Base-by-base conservation (phyloP, 2,113 vertebrate species). In the Lamprologus tigripictilis region DNA sequence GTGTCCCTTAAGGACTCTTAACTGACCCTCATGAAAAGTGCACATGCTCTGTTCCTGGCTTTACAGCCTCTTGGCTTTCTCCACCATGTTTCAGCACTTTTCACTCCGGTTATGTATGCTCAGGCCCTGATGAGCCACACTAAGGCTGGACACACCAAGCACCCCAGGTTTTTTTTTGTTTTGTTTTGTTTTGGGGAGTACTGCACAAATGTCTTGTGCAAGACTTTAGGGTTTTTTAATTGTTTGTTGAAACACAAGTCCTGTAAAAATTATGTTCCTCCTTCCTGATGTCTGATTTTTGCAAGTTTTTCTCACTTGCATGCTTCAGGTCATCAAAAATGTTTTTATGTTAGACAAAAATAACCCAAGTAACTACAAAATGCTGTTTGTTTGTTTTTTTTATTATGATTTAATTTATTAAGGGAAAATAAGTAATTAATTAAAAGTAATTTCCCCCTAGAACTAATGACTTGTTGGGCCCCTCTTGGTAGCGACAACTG, bases 1-100 rank as follows among this genome's bases (percentile, higher is more conserved):
- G 90, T 80, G 83, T 89, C 81, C 87, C 82, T 90, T 9, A 93
- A 93, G 90, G 87, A 71, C 92, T 82, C 90, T 90, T 4, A 16
- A 31, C 76, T 81, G 92, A 89, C 91, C 90, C 80, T 79, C 73
- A 83, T 58, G 79, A 83, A 55, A 83, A 71, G 82, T 31, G 7
- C 66, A 26, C 31, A 8, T 49, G 28, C 19, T 13, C 80, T 57
- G 79, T 28, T 85, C 58, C 47, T 79, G 10, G 40, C 81, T 58
- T 57, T 21, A 5, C 21, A 58, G 35, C 23, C 78, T 49, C 84
- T 94, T 86, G 26, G 61, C 40, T 86, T 90, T 83, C 81, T 81
- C 61, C 8, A 4, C 40, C 82, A 81, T 6, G 51, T 33, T 83
- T 80, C 80, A 7, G 53, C 47, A 33, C 78, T 45, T 58, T 76